Conservation (phyloP, 2,113 vertebrate species). For the Cebidichthys violaceus region DNA sequence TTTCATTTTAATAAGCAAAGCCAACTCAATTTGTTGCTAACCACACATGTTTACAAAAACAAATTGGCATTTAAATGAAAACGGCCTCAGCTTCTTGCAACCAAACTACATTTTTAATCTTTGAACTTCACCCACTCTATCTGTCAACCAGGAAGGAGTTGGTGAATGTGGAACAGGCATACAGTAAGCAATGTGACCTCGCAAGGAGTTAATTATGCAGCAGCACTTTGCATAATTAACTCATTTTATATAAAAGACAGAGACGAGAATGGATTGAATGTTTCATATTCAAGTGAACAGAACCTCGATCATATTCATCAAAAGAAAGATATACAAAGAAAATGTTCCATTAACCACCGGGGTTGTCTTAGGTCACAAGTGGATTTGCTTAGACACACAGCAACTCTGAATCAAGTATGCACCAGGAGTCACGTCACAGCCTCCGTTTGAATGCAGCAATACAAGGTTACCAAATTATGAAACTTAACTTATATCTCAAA, state of each 20-base stretch:
- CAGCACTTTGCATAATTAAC: constrained; percentile 60
- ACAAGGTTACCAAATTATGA: background rate
- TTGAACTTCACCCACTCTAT: constrained; percentile 50
- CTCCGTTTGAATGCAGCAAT: background rate
- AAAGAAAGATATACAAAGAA: background rate
- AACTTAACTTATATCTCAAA: background rate
- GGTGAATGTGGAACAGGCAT: constrained; percentile 38
- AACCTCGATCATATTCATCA: constrained; percentile 15
- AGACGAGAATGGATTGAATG: constrained; percentile 15
- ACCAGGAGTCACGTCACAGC: background rate
- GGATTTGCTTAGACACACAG: constrained; percentile 7
- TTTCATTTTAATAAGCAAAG: constrained; percentile 30
- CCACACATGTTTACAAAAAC: constrained; percentile 19
- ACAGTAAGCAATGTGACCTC: constrained; percentile 42
- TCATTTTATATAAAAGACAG: constrained; percentile 35
- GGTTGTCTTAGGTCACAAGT: constrained; percentile 12
- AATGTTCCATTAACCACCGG: background rate
- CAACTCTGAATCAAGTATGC: constrained; percentile 1
- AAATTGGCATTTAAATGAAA: constrained; percentile 56
- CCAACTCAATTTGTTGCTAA: constrained; percentile 36
- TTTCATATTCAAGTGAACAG: constrained; percentile 34
- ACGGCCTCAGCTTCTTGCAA: constrained; percentile 29
- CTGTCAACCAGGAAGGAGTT: constrained; percentile 50
- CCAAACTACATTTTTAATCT: constrained; percentile 56
- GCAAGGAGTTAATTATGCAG: constrained; percentile 49